Conservation (phyloP, 2,797 vertebrate species). For the Anguilla obscura region DNA sequence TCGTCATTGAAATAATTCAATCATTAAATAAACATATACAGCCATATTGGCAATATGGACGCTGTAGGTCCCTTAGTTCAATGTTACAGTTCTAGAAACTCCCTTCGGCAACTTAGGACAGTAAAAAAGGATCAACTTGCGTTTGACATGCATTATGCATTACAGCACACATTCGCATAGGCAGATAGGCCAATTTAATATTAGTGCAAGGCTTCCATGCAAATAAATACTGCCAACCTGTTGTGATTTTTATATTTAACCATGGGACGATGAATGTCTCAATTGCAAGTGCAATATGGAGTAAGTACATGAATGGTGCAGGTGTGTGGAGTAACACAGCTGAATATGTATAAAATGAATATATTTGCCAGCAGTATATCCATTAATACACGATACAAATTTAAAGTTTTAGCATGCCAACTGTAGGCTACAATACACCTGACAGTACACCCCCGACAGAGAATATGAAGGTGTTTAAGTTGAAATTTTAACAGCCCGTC, state of each 20-base stretch:
- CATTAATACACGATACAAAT: background rate
- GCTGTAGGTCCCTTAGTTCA: background rate
- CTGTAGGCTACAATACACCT: background rate
- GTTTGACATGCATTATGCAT: background rate
- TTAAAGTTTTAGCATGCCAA: background rate
- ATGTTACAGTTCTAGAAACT: background rate
- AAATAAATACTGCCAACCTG: background rate
- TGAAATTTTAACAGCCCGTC: no score
- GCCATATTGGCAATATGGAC: background rate
- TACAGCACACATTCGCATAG: background rate
- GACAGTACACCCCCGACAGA: background rate
- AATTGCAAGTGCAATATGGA: background rate
- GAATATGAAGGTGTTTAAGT: background rate
- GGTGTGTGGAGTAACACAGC: background rate
- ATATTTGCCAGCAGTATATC: background rate
- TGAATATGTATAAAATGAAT: background rate
- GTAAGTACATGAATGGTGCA: background rate
- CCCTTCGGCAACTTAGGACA: background rate
- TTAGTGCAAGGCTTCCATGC: background rate
- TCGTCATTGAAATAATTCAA: no score
- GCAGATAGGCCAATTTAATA: background rate
- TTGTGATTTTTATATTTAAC: background rate
- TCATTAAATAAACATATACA: no score
- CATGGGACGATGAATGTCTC: background rate
- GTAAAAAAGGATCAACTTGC: background rate